A percentile compares a stretch with the other conserved stretches of the same genome.
These are phyloP conservation scores for Oopsacas minuta DNA, from an alignment of 37 sponge, comb jelly and placozoan species.

Conservation along the genomic window DNA sequence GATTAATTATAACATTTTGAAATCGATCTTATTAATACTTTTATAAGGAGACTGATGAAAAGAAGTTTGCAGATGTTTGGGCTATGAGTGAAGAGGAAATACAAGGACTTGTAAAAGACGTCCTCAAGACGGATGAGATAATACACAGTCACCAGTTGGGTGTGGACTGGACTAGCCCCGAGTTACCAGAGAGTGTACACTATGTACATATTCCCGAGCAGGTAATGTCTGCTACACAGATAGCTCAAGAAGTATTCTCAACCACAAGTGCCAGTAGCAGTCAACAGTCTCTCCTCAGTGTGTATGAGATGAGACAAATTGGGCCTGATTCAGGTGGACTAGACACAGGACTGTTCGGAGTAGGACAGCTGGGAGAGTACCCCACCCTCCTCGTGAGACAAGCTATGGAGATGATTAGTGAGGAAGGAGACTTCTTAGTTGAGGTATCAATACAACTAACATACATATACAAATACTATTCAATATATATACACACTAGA, in stretches of 20 bases:
- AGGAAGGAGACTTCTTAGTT: slow-evolving; percentile 62
- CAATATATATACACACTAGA: neutral
- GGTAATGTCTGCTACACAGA: neutral
- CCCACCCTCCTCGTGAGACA: slow-evolving; percentile 33
- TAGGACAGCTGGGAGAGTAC: neutral
- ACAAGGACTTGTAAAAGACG: slow-evolving; percentile 31
- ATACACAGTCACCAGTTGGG: slow-evolving; percentile 87
- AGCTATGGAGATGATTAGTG: slow-evolving; percentile 48
- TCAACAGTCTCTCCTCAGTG: neutral
- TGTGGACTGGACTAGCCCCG: slow-evolving; percentile 44
- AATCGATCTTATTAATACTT: neutral
- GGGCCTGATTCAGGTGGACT: too few species aligned
- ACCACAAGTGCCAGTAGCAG: neutral
- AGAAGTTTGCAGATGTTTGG: slow-evolving; percentile 82
- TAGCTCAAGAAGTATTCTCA: neutral
- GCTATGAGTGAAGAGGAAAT: slow-evolving; percentile 82
- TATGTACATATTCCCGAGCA: neutral
- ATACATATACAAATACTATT: neutral
- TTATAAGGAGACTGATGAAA: slow-evolving; percentile 37
- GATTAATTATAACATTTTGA: too few species aligned
- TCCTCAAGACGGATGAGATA: slow-evolving; percentile 56
- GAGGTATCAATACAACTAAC: slow-evolving; percentile 26
- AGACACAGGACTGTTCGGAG: neutral
- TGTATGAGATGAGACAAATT: neutral
- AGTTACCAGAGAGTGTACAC: slow-evolving; percentile 24